A percentile compares a stretch with the other conserved stretches of the same genome.
Evolutionary conservation across 2,888 invertebrate species (phyloP).

Genomic region (Conchocele bisecta): DNA sequence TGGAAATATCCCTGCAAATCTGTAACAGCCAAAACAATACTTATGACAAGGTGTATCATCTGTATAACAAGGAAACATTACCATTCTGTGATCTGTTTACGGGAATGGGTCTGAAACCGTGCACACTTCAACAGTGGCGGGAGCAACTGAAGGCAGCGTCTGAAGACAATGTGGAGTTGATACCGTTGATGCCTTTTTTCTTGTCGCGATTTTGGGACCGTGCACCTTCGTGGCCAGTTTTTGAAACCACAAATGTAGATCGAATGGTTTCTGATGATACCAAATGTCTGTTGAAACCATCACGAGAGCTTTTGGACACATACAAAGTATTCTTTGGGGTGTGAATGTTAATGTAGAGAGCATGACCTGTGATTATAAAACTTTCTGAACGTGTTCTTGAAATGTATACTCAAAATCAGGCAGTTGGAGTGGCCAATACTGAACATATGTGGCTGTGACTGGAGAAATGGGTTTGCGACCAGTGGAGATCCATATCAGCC

Average conservation of each 20-base stretch:
- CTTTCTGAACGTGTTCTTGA: too few relatives aligned
- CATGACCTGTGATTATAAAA: too few relatives aligned
- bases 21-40: conserved; percentile 31
- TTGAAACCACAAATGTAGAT: conserved; percentile 63
- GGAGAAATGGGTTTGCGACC: too few relatives aligned
- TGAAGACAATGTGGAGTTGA: conserved; percentile 54
- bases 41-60: conserved; percentile 58
- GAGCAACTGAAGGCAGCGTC: conserved; percentile 40
- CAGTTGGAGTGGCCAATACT: too few relatives aligned
- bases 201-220: conserved; percentile 66
- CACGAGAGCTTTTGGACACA: conserved; percentile 53
- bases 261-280: conserved; percentile 47
- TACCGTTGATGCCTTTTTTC: conserved; percentile 67
- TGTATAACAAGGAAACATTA: conserved; percentile 65
- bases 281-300: conserved; percentile 49
- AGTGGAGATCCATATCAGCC: too few relatives aligned
- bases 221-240: conserved; percentile 64
- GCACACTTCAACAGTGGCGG: conserved; percentile 63
- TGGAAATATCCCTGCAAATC: conserved; percentile 62
- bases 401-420: too few relatives aligned
- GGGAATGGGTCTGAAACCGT: conserved; percentile 53
- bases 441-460: too few relatives aligned
- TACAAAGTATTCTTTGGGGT: conserved; percentile 63
- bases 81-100: conserved; percentile 63
- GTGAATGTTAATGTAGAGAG: too few relatives aligned